Base-by-base conservation (phyloP, 2,888 invertebrate genomes). In the Rhagium mordax region DNA sequence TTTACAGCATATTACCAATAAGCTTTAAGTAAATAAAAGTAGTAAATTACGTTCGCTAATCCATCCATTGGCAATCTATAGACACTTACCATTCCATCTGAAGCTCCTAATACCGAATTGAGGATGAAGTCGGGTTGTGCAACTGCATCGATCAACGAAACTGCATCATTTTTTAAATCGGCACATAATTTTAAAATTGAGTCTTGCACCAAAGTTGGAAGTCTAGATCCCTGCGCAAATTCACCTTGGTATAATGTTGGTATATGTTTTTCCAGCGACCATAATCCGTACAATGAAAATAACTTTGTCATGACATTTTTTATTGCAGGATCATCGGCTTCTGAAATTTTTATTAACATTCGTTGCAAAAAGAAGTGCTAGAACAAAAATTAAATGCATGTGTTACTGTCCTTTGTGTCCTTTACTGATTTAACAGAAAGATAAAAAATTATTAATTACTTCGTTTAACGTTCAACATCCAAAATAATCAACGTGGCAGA, bases 101-200 rank as follows among this genome's bases (percentile, higher is more conserved):
- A 92, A 82, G 90, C 89, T 47, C 97, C 98, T n/a, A 98, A 89
- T 0, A 94, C 92, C 0, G 97, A 97, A 83, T 94, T 93, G 13
- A 98, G 88, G 76, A 96, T 91, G 87, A 94, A 96, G 89, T 98
- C 98, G 0, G 95, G 94, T 0, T 96, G 96, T 0, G 97, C 96
- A 61, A 98, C 90, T 0, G 92, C 92, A 89, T 98, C 98, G 0
- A 92, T 93, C 29, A 98, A 89, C 0, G 94, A 85, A 0, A 96
- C 92, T 0, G 95, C 93, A 57, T 96, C 94, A n/a, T 93, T 89
- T 82, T 93, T 92, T 3, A 96, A 79, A 41, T 87, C 84, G 0
- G 87, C 83, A 84, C 96, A 93, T 41, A 94, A 86, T 3, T 86
- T 86, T 70, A 96, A 85, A 65, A 95, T 91, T 0, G 92, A 92